Evolutionary conservation across 2,888 invertebrate genomes (phyloP).

Genomic region (Euclidia mi): DNA sequence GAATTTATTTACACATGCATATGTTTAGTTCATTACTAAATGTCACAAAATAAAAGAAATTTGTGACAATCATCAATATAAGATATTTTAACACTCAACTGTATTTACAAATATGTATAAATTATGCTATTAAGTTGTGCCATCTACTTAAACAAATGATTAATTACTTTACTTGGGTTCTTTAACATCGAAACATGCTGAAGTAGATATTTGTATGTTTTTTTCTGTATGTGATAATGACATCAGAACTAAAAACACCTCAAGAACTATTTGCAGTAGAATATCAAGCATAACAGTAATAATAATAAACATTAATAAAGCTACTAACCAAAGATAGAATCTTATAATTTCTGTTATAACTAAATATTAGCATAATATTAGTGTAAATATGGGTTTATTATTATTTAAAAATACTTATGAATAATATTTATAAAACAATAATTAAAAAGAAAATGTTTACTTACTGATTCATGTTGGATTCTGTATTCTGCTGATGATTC

Average conservation of each 20-base stretch:
- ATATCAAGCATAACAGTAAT: too few species aligned
- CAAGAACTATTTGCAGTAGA: too few species aligned
- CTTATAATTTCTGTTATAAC: too few species aligned
- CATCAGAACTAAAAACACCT: background rate
- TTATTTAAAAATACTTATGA: constrained; percentile 10
- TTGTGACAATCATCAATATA: constrained; percentile 13
- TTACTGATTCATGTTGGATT: constrained; percentile 96
- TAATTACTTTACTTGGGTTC: background rate
- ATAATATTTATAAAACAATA: constrained; percentile 32
- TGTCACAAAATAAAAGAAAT: constrained; percentile 13
- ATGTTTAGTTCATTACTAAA: constrained; percentile 20
- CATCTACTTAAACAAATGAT: too few species aligned
- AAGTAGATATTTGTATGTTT: background rate
- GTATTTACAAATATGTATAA: background rate
- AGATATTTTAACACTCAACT: too few species aligned
- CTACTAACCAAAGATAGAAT: too few species aligned
- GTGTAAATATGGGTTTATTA: background rate
- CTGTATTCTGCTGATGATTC: constrained; percentile 95
- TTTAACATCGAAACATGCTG: constrained; percentile 5
- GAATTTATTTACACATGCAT: constrained; percentile 43
- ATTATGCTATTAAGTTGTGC: background rate
- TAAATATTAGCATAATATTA: background rate
- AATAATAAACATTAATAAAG: background rate
- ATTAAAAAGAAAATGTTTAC: constrained; percentile 69
- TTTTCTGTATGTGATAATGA: too few species aligned